Conservation (phyloP, 2,888 invertebrate genomes). For the Myopa testacea region DNA sequence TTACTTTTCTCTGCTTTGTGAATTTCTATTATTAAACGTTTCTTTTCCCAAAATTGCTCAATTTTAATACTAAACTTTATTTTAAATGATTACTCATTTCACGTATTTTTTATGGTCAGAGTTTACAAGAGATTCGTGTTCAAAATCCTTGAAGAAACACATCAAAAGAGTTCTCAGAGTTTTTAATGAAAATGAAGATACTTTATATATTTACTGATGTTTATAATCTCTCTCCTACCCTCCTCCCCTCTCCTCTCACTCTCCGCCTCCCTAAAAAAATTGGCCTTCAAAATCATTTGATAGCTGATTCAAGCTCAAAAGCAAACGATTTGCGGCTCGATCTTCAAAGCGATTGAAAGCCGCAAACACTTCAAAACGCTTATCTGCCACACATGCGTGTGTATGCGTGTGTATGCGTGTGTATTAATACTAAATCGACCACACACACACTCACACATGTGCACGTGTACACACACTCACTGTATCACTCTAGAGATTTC, state of each 20-base stretch:
- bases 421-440: constrained; percentile 1
- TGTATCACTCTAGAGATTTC: not conserved
- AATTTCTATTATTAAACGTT: too few species aligned
- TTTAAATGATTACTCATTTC: too few species aligned
- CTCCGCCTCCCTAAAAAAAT: not conserved
- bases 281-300: not conserved
- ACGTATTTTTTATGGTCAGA: too few species aligned
- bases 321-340: constrained; percentile 13
- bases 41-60: too few species aligned
- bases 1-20: too few species aligned
- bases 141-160: not conserved
- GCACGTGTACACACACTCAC: constrained; percentile 15
- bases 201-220: too few species aligned
- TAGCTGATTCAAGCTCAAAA: not conserved
- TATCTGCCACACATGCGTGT: constrained; percentile 23
- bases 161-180: not conserved
- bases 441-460: constrained; percentile 3
- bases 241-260: not conserved
- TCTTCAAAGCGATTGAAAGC: constrained; percentile 48
- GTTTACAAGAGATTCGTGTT: not conserved
- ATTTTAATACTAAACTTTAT: too few species aligned
- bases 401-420: not conserved
- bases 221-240: not conserved
- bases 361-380: constrained; percentile 45
- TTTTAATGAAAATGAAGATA: too few species aligned